Evolutionary conservation across 2,113 vertebrate species (phyloP), one percentile per base, ranked within the genome.

Genomic region (Poeciliopsis prolifica): DNA sequence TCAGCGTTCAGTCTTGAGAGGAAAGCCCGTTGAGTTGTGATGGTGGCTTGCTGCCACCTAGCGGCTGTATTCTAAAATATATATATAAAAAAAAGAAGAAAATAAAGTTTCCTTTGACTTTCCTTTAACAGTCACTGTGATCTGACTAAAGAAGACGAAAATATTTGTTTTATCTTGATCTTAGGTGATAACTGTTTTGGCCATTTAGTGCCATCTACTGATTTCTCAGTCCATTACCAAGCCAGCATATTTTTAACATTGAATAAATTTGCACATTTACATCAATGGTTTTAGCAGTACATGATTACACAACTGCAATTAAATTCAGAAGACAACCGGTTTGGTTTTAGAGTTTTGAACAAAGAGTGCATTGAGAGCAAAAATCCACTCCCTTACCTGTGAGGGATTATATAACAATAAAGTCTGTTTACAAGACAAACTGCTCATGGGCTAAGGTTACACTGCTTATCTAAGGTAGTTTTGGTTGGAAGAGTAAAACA

Each of bases 31-130:
- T 9, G 35, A 89, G 83, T 40, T 77, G 68, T 84, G 74, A 74
- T 83, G 65, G 30, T 83, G 44, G 10, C 84, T 69, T 93, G 92
- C 92, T 92, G 77, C 86, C 93, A 93, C 86, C 94, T 92, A 86
- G 61, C 69, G 93, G 89, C 33, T 17, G 40, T 11, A 1, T 12
- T 1, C 31, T n/a, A 8, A 14, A 51, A 65, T 29, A 2, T 54
- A 51, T 22, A 28, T 28, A 28, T 1, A 1, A 28, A 7, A 48
- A 48, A 17, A 48, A 13, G 1, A 11, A 13, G 3, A 37, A 37
- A 37, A 37, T 0, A 42, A 42, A 14, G 3, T 14, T 42, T 42
- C 22, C 9, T 26, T 61, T 29, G 12, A 15, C 13, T 61, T 37
- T 37, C 35, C 26, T 22, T 17, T 65, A 0, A 6, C 54, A 65